Base-by-base conservation (phyloP, 2,113 vertebrate species). In the Poeciliopsis prolifica region DNA sequence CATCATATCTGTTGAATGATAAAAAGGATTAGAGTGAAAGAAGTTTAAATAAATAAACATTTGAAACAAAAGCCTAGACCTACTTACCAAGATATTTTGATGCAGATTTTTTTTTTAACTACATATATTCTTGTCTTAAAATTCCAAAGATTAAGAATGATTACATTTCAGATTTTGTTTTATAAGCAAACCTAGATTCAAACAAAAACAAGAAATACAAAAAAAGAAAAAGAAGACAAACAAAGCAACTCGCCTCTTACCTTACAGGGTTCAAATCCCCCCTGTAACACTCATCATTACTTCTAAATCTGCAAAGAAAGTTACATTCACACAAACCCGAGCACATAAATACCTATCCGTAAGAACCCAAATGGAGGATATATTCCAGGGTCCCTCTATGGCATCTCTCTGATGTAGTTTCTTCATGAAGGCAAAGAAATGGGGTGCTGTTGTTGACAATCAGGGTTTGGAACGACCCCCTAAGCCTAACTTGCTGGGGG, bases 311-410 rank as follows among this genome's bases (percentile, higher is more conserved):
- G 95, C 93, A 96, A 96, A 96, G 94, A 96, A 94, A 95, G 90
- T 96, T 96, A 98, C 96, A 98, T 96, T 97, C 97, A 98, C 98
- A 99, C 97, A 98, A 97, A 97, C 97, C 96, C 97, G 95, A 97
- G 94, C 95, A 97, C 97, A 98, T 99, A 99, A 99, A 99, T 99
- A 99, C 98, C 98, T 99, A 99, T 98, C 97, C 96, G 97, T 92
- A 97, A 99, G 98, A 98, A 98, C 97, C 96, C 96, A 98, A 97
- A 98, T 94, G 97, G 97, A 95, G 89, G 97, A 95, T 95, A 97
- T 97, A 98, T 94, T 97, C 96, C 97, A 97, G 94, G 96, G 96
- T 95, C 96, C 96, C 96, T 97, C 96, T 98, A 97, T 95, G 96
- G 95, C 97, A 96, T 95, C 95, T 96, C 97, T 97, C 97, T 96